Conservation (phyloP, 2,888 invertebrate species). For the Latrodectus elegans region DNA sequence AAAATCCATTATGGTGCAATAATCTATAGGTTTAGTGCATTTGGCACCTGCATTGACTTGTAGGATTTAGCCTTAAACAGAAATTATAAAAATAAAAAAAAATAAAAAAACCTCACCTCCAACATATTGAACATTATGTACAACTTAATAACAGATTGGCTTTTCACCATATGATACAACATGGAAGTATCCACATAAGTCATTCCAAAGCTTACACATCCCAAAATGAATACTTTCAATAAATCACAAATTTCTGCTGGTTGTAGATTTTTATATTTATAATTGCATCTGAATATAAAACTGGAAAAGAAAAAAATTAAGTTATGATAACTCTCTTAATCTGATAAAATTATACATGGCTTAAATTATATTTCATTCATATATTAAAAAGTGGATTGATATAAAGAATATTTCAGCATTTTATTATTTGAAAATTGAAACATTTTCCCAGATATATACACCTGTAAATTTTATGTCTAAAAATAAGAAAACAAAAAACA, state of each 20-base stretch:
- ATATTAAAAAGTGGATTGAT: too few species aligned
- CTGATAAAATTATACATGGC: too few species aligned
- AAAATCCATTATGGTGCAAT: too few species aligned
- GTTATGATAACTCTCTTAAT: too few species aligned
- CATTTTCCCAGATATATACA: too few species aligned
- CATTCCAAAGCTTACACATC: conserved; percentile 88
- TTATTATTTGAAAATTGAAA: too few species aligned
- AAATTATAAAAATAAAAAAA: background rate
- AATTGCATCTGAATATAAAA: conserved; percentile 41
- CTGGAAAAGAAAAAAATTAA: conserved; percentile 3
- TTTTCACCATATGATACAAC: conserved; percentile 91
- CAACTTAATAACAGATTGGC: conserved; percentile 98
- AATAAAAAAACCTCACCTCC: conserved; percentile 82
- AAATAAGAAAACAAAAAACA: too few species aligned
- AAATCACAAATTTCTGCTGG: conserved; percentile 97
- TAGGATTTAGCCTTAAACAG: background rate
- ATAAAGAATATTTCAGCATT: too few species aligned
- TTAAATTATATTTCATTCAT: too few species aligned
- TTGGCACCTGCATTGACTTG: background rate
- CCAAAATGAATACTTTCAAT: conserved; percentile 90
- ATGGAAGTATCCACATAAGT: conserved; percentile 97
- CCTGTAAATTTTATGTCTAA: too few species aligned
- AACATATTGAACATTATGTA: conserved; percentile 99
- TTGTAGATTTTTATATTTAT: conserved; percentile 78
- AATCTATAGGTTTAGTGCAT: too few species aligned